Evolutionary conservation across 2,113 vertebrate genomes (phyloP), one percentile per base, ranked within the genome.

Genomic region (Pipra filicauda): DNA sequence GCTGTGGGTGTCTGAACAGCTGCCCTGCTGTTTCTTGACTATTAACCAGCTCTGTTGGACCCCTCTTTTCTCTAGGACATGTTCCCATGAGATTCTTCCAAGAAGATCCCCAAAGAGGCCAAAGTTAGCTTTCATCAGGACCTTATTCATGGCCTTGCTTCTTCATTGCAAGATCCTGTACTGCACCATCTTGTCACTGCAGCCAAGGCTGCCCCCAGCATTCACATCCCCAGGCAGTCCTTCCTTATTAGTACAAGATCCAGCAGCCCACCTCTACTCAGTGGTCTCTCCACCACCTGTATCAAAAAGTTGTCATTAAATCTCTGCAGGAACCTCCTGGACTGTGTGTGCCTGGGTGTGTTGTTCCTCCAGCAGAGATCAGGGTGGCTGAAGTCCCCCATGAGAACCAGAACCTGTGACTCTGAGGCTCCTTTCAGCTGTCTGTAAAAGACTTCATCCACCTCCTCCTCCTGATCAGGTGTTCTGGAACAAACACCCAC

Each of bases 61-160:
- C 15, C 11, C 21, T 62, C 30, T 62, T 83, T 31, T 21, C 21
- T 70, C 41, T 27, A 43, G 41, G 31, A 15, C 17, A 6, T 19
- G 30, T 76, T 90, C n/a, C 41, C 55, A 23, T 13, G n/a, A 30
- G 21, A 62, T 31, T 55, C 48, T 76, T 62, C 41, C 30, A 55
- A 23, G 46, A 31, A 54, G 11, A 35, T 54, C 8, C n/a, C n/a
- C 46, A 35, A 41, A 49, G 41, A 55, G 30, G 54, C 41, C 14
- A 11, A 66, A n/a, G 18, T 55, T 70, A 9, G 18, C 64, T 75
- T 14, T 75, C 15, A 15, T 31, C 39, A 48, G 70, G 54, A 89
- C 14, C 39, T 61, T 69, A 5, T n/a, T 62, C 39, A 75, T 18
- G n/a, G 17, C 8, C 5, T 17, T 0, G 0, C 14, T 55, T 48